Conservation (phyloP, 23 tunicate species). For the Botrylloides violaceus region DNA sequence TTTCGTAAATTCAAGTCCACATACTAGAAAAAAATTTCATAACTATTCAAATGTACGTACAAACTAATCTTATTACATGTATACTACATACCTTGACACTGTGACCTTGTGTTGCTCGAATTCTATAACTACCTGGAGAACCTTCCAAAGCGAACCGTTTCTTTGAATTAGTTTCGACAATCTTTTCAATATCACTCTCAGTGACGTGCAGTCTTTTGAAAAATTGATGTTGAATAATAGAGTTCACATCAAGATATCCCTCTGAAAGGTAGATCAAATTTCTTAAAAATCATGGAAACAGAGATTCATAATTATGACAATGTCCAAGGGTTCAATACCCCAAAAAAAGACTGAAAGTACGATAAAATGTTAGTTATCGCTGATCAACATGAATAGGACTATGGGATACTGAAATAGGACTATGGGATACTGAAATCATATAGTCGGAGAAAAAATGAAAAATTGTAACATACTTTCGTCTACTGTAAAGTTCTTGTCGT, state of each 20-base stretch:
- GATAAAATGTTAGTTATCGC: too few relatives aligned
- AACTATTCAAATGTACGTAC: not conserved
- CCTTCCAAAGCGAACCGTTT: slow-evolving; percentile 38
- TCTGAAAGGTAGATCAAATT: slow-evolving; percentile 19
- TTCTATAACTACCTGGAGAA: slow-evolving; percentile 33
- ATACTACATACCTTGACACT: slow-evolving; percentile 35
- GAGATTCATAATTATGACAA: too few relatives aligned
- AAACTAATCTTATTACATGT: not conserved
- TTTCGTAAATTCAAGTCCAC: slow-evolving; percentile 30
- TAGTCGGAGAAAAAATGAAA: not conserved
- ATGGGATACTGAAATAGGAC: too few relatives aligned
- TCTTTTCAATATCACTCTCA: slow-evolving; percentile 22
- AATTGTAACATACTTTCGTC: not conserved
- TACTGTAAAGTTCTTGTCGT: slow-evolving; percentile 40
- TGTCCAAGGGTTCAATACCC: too few relatives aligned
- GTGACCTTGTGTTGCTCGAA: slow-evolving; percentile 73
- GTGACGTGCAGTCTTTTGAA: slow-evolving; percentile 22
- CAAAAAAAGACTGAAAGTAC: too few relatives aligned
- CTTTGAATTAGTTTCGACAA: slow-evolving; percentile 44
- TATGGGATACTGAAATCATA: not conserved
- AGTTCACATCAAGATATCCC: slow-evolving; percentile 37
- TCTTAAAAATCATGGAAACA: not conserved
- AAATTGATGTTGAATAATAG: slow-evolving; percentile 30
- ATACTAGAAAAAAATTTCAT: not conserved
- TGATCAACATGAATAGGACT: too few relatives aligned